These are phyloP conservation scores for Perccottus glenii DNA, from an alignment of 2,113 vertebrate genomes.

Conservation along the genomic window DNA sequence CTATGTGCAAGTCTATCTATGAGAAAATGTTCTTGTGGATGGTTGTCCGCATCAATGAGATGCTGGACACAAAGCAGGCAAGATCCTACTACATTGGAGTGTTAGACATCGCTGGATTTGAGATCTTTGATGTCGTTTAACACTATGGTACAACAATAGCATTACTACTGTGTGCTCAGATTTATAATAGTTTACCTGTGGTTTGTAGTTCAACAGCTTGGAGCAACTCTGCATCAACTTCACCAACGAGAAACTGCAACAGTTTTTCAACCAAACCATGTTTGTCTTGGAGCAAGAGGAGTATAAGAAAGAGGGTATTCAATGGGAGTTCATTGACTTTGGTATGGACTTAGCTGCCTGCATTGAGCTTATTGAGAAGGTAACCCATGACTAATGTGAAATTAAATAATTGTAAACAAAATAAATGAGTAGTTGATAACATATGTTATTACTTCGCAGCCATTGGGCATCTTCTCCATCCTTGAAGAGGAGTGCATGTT, in stretches of 20 bases:
- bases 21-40: conserved; percentile 87
- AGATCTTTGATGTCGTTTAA: conserved; percentile 80
- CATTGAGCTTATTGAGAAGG: conserved; percentile 90
- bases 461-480: conserved; percentile 13
- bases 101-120: conserved; percentile 82
- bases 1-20: conserved; percentile 79
- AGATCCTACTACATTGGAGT: conserved; percentile 81
- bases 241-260: conserved; percentile 88
- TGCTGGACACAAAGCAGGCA: conserved; percentile 80
- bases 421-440: not conserved
- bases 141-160: not conserved
- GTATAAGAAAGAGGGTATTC: conserved; percentile 88
- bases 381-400: conserved; percentile 27
- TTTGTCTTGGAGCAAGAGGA: conserved; percentile 88
- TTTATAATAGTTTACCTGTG: not conserved
- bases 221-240: conserved; percentile 88
- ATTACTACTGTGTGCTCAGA: not conserved
- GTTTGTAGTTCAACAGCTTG: conserved; percentile 83
- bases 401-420: not conserved
- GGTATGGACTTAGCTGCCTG: conserved; percentile 90
- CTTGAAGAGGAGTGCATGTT: conserved; percentile 73
- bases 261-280: conserved; percentile 86
- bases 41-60: conserved; percentile 81
- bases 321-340: conserved; percentile 89
- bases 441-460: not conserved